These are phyloP conservation scores for Apotomis betuletana DNA, from an alignment of 2,888 invertebrate species.

Conservation along the genomic window DNA sequence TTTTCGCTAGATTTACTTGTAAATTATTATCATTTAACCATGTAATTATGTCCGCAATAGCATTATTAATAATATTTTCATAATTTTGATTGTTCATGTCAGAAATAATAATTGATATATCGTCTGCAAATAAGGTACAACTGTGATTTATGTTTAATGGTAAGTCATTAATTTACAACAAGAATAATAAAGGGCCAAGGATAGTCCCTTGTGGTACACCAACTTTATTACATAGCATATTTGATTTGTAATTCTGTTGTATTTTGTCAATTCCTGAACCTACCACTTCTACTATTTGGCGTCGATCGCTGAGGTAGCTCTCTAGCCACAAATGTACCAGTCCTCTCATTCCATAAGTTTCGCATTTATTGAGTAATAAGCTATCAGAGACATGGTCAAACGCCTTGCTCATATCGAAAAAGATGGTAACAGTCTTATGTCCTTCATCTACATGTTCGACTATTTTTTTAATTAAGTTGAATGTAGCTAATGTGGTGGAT, in stretches of 20 bases:
- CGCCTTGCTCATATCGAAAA: no score
- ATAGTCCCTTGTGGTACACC: constrained; percentile 13
- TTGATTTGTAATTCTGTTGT: background rate
- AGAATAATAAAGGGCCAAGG: constrained; percentile 6
- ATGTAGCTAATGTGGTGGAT: no score
- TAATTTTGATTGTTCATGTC: background rate
- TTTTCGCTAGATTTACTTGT: no score
- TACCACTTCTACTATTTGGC: constrained; percentile 2
- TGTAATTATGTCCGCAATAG: no score
- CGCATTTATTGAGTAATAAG: no score
- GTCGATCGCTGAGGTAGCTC: background rate
- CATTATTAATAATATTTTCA: constrained; percentile 11
- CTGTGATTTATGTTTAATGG: background rate
- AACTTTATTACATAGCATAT: constrained; percentile 1
- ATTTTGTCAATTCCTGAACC: background rate
- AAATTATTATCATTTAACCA: no score
- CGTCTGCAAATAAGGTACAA: constrained; percentile 4
- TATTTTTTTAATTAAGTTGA: background rate
- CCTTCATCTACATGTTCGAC: no score
- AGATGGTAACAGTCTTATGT: no score
- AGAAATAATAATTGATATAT: constrained; percentile 1
- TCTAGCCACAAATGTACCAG: no score
- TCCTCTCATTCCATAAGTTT: no score
- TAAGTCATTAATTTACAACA: background rate
- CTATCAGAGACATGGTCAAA: no score